phyloP scores from a whole-genome alignment of 2,797 vertebrate genomes.

The Sebastes reedi region DNA sequence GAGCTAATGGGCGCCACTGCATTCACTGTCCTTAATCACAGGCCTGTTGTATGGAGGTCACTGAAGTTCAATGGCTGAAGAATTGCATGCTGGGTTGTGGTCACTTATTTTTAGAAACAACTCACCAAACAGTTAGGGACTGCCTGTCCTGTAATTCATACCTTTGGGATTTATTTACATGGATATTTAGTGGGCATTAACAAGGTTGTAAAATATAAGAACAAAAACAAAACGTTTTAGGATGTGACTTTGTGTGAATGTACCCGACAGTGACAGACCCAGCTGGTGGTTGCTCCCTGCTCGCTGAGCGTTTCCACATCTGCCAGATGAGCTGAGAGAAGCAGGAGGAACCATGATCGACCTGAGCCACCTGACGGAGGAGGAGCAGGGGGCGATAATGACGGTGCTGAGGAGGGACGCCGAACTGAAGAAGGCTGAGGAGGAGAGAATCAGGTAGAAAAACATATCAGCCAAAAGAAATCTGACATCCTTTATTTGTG shows the following conservation, averaged over 20 bases:
- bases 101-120: not conserved
- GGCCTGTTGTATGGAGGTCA: not conserved
- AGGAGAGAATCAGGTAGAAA: constrained; percentile 91
- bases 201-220: not conserved
- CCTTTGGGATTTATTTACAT: not conserved
- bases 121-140: not conserved
- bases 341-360: constrained; percentile 88
- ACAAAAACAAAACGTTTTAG: not conserved
- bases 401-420: constrained; percentile 91
- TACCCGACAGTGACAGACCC: constrained; percentile 2
- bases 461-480: not conserved
- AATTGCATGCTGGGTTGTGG: not conserved
- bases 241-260: not conserved
- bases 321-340: not conserved
- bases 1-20: not conserved
- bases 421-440: constrained; percentile 91
- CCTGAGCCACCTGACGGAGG: constrained; percentile 94
- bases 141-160: not conserved
- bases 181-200: not conserved
- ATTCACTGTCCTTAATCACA: constrained; percentile 1
- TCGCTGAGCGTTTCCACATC: not conserved
- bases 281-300: not conserved
- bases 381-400: constrained; percentile 93
- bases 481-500: not conserved
- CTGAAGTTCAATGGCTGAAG: not conserved